phyloP scores from a whole-genome alignment of 92 coral and sea anemone genomes.

The Actinostola sp. region DNA sequence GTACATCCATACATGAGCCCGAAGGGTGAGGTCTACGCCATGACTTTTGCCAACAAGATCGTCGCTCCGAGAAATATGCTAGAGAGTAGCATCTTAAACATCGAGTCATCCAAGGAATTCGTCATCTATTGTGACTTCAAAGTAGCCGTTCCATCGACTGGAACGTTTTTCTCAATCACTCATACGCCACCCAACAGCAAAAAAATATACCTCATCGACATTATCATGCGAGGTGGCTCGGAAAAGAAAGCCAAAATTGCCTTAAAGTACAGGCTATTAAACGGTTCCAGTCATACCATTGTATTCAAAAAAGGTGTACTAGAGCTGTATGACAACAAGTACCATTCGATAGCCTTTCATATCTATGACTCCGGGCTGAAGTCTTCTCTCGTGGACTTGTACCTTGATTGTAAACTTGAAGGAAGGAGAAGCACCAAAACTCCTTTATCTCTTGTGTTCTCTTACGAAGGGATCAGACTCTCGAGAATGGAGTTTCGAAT shows the following conservation, averaged over 20 bases:
- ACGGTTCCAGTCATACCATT: slow-evolving; percentile 47
- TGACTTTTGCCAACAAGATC: slow-evolving; percentile 22
- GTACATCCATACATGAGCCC: slow-evolving; percentile 10
- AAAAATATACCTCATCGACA: slow-evolving; percentile 56
- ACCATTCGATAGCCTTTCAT: slow-evolving; percentile 60
- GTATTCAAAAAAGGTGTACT: slow-evolving; percentile 44
- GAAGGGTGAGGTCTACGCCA: slow-evolving; percentile 6
- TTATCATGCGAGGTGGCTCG: slow-evolving; percentile 51
- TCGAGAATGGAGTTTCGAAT: slow-evolving; percentile 85
- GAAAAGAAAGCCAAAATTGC: slow-evolving; percentile 42
- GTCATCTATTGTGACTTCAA: slow-evolving; percentile 35
- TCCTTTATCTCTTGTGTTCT: slow-evolving; percentile 71
- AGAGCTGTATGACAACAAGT: slow-evolving; percentile 37
- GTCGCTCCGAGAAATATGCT: slow-evolving; percentile 43
- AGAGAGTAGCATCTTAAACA: slow-evolving; percentile 41
- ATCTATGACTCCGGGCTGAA: slow-evolving; percentile 60
- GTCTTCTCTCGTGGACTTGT: slow-evolving; percentile 69
- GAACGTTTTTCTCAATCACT: slow-evolving; percentile 68
- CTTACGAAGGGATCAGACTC: slow-evolving; percentile 74
- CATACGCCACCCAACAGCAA: slow-evolving; percentile 25
- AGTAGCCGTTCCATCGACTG: slow-evolving; percentile 6
- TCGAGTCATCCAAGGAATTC: slow-evolving; percentile 65
- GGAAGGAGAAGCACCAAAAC: slow-evolving; percentile 62
- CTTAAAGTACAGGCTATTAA: slow-evolving; percentile 63
- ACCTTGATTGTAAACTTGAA: slow-evolving; percentile 72